Evolutionary conservation across 2,888 invertebrate genomes (phyloP).

Genomic region (Hydrotaea diabolus): DNA sequence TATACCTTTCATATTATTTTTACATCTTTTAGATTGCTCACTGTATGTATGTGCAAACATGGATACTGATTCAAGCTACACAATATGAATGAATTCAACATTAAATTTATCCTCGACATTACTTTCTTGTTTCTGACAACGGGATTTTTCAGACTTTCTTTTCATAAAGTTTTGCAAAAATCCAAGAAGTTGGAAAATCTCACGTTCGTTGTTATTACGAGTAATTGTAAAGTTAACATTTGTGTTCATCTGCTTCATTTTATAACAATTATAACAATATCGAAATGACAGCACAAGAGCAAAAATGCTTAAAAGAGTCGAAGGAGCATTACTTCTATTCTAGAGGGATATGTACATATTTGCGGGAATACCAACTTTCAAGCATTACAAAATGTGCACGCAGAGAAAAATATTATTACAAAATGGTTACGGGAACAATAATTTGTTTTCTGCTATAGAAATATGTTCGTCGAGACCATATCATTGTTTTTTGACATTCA

Average conservation of each 20-base stretch:
- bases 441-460: no score
- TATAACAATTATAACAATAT: slow-evolving; percentile 60
- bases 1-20: no score
- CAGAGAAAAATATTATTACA: no score
- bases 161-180: slow-evolving; percentile 3
- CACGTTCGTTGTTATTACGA: slow-evolving; percentile 55
- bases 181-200: slow-evolving; percentile 40
- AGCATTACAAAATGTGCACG: no score
- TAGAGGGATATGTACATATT: background rate
- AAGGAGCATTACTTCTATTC: background rate
- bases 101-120: background rate
- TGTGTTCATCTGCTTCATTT: slow-evolving; percentile 24
- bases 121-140: background rate
- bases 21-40: no score
- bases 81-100: background rate
- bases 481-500: no score
- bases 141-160: background rate
- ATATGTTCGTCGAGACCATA: no score
- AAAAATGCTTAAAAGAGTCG: slow-evolving; percentile 15
- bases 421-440: no score
- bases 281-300: slow-evolving; percentile 32
- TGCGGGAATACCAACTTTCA: background rate
- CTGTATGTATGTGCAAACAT: no score
- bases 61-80: no score
- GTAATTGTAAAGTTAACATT: slow-evolving; percentile 8